These are phyloP conservation scores for Callipepla californica DNA, from an alignment of 2,113 vertebrate species.

Conservation along the genomic window DNA sequence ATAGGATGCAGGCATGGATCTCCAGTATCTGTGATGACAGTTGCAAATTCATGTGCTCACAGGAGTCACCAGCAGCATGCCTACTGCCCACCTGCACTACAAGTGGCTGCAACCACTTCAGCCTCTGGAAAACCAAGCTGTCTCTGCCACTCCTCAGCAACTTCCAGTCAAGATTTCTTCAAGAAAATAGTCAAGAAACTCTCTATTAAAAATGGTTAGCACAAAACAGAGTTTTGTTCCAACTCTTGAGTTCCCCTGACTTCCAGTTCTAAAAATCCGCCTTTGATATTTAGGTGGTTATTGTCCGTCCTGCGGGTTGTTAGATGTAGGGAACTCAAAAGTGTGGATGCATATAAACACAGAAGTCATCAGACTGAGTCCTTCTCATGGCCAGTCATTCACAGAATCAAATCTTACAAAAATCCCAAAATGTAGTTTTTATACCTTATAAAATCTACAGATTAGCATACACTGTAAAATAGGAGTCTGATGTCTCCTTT, in stretches of 20 bases:
- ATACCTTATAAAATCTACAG: background rate
- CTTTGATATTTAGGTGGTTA: background rate
- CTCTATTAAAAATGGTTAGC: background rate
- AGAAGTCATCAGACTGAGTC: background rate
- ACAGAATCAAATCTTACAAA: background rate
- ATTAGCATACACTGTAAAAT: background rate
- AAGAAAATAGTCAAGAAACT: background rate
- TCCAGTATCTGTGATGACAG: constrained; percentile 66
- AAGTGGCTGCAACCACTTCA: constrained; percentile 49
- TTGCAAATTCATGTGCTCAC: constrained; percentile 40
- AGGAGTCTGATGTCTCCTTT: background rate
- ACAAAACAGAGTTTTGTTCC: background rate
- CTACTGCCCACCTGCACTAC: constrained; percentile 43
- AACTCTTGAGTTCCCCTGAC: background rate
- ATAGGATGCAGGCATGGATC: constrained; percentile 61
- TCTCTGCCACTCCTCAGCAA: background rate
- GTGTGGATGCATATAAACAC: background rate
- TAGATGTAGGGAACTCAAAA: background rate
- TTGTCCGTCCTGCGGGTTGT: background rate
- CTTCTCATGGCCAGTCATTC: background rate
- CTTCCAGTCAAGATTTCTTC: background rate
- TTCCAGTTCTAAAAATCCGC: background rate
- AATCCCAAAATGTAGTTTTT: background rate
- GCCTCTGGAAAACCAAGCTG: constrained; percentile 38
- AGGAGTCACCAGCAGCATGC: constrained; percentile 31